Evolutionary conservation across 2,113 vertebrate genomes (phyloP).

Genomic region (Mobula birostris): DNA sequence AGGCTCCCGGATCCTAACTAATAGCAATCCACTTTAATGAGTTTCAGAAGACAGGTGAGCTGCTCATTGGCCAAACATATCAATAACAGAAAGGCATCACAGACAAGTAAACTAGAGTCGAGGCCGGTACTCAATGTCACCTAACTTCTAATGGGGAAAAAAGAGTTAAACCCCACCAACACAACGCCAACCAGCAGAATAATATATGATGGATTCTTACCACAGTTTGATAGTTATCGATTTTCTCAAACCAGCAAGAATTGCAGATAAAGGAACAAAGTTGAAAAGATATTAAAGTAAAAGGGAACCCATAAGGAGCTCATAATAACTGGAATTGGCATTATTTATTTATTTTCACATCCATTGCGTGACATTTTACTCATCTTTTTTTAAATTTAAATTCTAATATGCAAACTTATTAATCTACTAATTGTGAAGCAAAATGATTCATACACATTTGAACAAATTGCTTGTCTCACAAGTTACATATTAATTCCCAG

Average conservation of each 20-base stretch:
- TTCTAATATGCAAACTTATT: background rate
- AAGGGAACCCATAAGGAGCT: background rate
- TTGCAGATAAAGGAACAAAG: background rate
- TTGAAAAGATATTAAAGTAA: background rate
- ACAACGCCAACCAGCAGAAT: background rate
- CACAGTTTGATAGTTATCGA: background rate
- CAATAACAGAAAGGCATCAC: background rate
- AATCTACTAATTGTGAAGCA: background rate
- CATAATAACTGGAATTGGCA: background rate
- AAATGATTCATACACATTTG: background rate
- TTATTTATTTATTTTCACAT: background rate
- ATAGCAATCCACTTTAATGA: background rate
- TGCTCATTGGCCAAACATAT: background rate
- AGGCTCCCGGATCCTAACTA: background rate
- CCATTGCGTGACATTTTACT: background rate
- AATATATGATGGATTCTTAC: background rate
- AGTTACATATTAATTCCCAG: background rate
- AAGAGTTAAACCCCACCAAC: background rate
- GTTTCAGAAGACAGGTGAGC: background rate
- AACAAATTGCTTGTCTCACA: conserved; percentile 18
- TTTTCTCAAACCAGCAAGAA: background rate
- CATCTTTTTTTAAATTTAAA: background rate
- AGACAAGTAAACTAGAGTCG: background rate
- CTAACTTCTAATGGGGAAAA: background rate
- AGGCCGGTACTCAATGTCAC: background rate